Conservation (phyloP, 2,113 vertebrate species). For the Eulemur macaco region DNA sequence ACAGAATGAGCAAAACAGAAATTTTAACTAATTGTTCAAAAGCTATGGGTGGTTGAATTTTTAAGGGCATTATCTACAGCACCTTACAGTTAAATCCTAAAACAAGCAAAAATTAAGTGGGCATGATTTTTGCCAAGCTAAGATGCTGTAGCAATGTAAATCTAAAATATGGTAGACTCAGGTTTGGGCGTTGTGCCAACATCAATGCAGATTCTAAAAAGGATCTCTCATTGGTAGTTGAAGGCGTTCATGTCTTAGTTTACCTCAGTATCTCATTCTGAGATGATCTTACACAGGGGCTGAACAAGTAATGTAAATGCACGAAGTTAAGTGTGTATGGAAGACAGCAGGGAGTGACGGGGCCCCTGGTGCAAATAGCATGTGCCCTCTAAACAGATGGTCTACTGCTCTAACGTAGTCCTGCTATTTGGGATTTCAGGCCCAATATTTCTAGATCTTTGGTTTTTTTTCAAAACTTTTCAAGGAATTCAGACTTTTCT, state of each 20-base stretch:
- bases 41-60: background rate
- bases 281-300: background rate
- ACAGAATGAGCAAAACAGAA: background rate
- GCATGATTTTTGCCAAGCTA: background rate
- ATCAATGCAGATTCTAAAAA: background rate
- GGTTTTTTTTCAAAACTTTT: constrained; percentile 18
- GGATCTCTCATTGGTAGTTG: background rate
- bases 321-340: rapidly evolving
- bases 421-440: background rate
- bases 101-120: background rate
- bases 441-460: background rate
- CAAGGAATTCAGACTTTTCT: background rate
- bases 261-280: background rate
- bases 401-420: background rate
- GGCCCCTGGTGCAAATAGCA: background rate
- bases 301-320: background rate
- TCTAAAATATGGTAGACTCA: background rate
- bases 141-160: background rate
- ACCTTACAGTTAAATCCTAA: background rate
- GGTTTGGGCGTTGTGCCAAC: background rate
- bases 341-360: background rate
- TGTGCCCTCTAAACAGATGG: background rate
- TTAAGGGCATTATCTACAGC: background rate
- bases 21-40: background rate
- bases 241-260: background rate